A percentile compares a stretch with the other conserved stretches of the same genome.
Evolutionary conservation across 2,797 vertebrate genomes (phyloP).

Genomic region (Argentina silus): DNA sequence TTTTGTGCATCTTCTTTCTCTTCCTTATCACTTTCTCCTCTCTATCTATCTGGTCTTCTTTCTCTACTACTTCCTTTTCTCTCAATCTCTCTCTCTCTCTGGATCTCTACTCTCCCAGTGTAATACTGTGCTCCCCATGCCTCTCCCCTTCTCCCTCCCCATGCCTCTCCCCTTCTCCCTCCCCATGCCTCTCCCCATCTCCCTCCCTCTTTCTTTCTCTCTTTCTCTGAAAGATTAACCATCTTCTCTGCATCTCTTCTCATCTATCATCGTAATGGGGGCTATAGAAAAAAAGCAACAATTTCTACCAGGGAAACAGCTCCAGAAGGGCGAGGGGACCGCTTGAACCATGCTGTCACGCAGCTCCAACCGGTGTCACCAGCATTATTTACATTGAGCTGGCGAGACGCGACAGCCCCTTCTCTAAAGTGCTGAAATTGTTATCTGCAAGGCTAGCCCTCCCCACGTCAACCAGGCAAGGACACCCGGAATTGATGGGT

Average conservation of each 20-base stretch:
- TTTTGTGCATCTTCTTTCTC: background rate
- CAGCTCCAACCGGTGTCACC: slow-evolving; percentile 31
- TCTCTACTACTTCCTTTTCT: slow-evolving; percentile 4
- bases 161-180: slow-evolving; percentile 33
- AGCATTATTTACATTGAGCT: slow-evolving; percentile 31
- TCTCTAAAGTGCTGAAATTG: slow-evolving; percentile 25
- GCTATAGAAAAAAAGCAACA: slow-evolving; percentile 54
- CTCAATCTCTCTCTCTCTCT: background rate
- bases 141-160: background rate
- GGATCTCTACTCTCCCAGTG: background rate
- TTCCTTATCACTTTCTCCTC: slow-evolving; percentile 42
- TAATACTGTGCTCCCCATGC: slow-evolving; percentile 20
- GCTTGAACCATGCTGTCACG: slow-evolving; percentile 57
- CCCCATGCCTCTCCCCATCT: slow-evolving; percentile 24
- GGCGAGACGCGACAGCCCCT: slow-evolving; percentile 21
- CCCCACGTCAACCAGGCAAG: slow-evolving; percentile 16
- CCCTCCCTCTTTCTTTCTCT: slow-evolving; percentile 42
- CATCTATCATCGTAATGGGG: slow-evolving; percentile 76
- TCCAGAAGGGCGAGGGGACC: slow-evolving; percentile 53
- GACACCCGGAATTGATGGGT: slow-evolving; percentile 22
- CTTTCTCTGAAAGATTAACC: slow-evolving; percentile 66
- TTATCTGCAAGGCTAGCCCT: slow-evolving; percentile 25
- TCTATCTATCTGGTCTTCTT: slow-evolving; percentile 22
- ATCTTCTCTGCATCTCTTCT: slow-evolving; percentile 67
- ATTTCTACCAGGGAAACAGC: slow-evolving; percentile 54